phyloP scores from a whole-genome alignment of 2,113 vertebrate species.

The Microtus pennsylvanicus region DNA sequence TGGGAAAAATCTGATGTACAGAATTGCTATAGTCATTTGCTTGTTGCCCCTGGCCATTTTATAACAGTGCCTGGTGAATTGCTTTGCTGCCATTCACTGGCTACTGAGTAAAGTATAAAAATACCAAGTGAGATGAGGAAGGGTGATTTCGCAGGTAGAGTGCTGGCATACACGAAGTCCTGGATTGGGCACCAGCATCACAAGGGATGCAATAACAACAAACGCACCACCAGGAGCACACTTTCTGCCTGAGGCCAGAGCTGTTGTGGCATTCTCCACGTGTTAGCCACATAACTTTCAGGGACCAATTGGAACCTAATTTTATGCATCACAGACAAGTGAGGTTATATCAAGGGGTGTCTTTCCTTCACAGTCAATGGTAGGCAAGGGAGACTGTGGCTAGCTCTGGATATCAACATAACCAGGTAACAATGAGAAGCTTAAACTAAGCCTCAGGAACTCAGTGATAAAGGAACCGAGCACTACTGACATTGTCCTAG shows the following conservation, averaged over 20 bases:
- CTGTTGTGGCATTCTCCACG: neutral
- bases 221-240: too few species aligned
- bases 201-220: neutral
- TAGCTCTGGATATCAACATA: neutral
- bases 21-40: neutral
- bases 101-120: neutral
- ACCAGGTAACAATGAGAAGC: neutral
- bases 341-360: neutral
- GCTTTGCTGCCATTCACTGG: neutral
- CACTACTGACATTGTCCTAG: neutral
- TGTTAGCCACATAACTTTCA: neutral
- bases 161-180: neutral
- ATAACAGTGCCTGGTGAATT: neutral
- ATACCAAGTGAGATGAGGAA: neutral
- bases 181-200: neutral
- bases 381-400: neutral
- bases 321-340: neutral
- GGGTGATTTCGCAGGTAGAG: too few species aligned
- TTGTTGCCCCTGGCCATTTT: neutral
- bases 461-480: neutral
- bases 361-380: neutral
- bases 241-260: neutral
- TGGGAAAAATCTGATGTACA: neutral
- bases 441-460: neutral
- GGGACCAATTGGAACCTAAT: neutral